Base-by-base conservation (phyloP, 1,140 invertebrate species). In the Parapsyche elsis region DNA sequence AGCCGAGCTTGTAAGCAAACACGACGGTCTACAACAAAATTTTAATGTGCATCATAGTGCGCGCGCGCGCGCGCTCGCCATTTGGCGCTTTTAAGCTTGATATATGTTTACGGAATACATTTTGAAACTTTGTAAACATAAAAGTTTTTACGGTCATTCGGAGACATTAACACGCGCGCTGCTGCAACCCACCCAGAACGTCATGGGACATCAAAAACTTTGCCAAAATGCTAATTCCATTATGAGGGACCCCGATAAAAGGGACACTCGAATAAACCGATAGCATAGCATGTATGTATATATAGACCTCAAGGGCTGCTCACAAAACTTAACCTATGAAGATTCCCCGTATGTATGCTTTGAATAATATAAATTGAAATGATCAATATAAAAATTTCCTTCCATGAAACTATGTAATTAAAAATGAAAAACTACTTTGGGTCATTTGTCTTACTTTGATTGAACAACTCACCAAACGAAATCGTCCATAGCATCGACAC, bases 81-180 rank as follows among this genome's bases (percentile, higher is more conserved):
- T 75, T 75, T 75, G 49, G 46, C 46, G 49, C 73, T 75, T 75
- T 75, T 75, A 75, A 75, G 49, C 73, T 24, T 75, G 73, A 75
- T 75, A 75, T 75, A 75, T 75, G 73, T 75, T 75, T 75, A 75
- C 24, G 23, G 53, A 75, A 75, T 75, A 75, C 73, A 49, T 75
- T 75, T 75, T 57, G 73, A 57, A 75, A 75, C 73, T 75, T 75
- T 75, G 23, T 75, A 75, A 75, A 75, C 73, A 75, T 75, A 75
- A 75, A 75, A 75, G 73, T 75, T 75, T 75, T 75, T 75, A 75
- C 73, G 73, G 73, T 75, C 73, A 75, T 49, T 75, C 19, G 49
- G 73, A 75, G 73, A 75, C 73, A 75, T 75, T 75, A 75, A 75
- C 73, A 21, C n/a, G 5, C 46, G 45, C 14, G 26, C 7, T 71